Evolutionary conservation across 1,140 invertebrate genomes (phyloP).

Genomic region (Leptopilina boulardi): DNA sequence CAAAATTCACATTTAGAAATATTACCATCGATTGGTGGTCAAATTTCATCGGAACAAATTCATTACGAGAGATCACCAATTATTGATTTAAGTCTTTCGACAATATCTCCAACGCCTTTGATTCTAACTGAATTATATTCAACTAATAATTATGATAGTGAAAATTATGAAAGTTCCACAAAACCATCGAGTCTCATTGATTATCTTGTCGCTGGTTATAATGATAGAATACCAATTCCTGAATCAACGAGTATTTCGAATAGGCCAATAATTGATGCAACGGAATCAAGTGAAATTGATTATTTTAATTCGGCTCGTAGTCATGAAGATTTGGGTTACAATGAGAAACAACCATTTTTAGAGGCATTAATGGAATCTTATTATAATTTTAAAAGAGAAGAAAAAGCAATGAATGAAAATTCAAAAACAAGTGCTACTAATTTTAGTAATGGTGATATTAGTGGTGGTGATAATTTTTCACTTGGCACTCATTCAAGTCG

Average conservation of each 20-base stretch:
- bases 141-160: conserved; percentile 35
- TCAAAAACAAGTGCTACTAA: conserved; percentile 14
- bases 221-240: conserved; percentile 36
- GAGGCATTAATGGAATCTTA: conserved; percentile 15
- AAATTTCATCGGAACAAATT: conserved; percentile 50
- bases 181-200: conserved; percentile 51
- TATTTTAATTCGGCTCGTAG: neutral
- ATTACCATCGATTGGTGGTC: conserved; percentile 44
- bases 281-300: neutral
- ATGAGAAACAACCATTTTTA: conserved; percentile 2
- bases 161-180: conserved; percentile 30
- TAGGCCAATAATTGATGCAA: neutral
- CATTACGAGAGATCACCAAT: conserved; percentile 61
- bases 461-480: conserved; percentile 28
- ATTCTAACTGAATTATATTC: neutral
- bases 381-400: conserved; percentile 1
- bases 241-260: conserved; percentile 32
- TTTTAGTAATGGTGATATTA: too few relatives aligned
- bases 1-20: conserved; percentile 34
- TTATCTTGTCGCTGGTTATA: conserved; percentile 57
- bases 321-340: neutral
- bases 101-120: conserved; percentile 4
- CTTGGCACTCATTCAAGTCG: conserved; percentile 31
- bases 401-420: neutral
- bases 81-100: conserved; percentile 54